Percentiles rank a stretch among this genome's conserved stretches.
These are phyloP conservation scores for Lophius americanus DNA, from an alignment of 2,797 vertebrate genomes.

Conservation along the genomic window DNA sequence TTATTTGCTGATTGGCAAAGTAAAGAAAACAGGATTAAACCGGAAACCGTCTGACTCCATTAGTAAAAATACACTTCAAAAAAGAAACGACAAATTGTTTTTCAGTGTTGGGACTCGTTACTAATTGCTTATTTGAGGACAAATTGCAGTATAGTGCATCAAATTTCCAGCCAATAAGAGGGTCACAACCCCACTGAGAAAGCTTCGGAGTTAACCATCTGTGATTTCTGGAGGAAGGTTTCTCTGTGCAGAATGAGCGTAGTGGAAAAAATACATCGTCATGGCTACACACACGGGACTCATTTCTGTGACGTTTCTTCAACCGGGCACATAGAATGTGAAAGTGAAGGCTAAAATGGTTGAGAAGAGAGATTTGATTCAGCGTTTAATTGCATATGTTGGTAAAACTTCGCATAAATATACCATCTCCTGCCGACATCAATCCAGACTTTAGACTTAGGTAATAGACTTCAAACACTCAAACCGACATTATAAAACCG, in stretches of 20 bases:
- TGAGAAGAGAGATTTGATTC: constrained; percentile 10
- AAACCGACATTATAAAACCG: no score
- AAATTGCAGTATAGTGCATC: constrained; percentile 47
- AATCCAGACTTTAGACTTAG: no score
- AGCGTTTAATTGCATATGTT: neutral
- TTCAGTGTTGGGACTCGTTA: no score
- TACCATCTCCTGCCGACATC: no score
- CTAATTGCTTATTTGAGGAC: neutral
- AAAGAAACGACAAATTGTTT: neutral
- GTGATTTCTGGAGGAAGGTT: constrained; percentile 55
- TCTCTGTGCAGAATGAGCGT: constrained; percentile 51
- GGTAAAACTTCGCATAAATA: neutral
- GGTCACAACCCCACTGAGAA: constrained; percentile 58
- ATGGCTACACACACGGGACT: constrained; percentile 59
- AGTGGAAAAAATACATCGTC: constrained; percentile 40
- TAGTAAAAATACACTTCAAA: neutral
- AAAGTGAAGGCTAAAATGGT: constrained; percentile 13
- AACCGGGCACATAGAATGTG: constrained; percentile 6
- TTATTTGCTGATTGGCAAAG: neutral
- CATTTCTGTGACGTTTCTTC: constrained; percentile 57
- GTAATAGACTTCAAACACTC: no score
- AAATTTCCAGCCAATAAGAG: constrained; percentile 51
- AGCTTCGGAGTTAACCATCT: constrained; percentile 72
- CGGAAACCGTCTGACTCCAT: no score
- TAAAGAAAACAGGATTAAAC: neutral